Base-by-base conservation (phyloP, 1,140 invertebrate species). In the Bathynomus jamesi region DNA sequence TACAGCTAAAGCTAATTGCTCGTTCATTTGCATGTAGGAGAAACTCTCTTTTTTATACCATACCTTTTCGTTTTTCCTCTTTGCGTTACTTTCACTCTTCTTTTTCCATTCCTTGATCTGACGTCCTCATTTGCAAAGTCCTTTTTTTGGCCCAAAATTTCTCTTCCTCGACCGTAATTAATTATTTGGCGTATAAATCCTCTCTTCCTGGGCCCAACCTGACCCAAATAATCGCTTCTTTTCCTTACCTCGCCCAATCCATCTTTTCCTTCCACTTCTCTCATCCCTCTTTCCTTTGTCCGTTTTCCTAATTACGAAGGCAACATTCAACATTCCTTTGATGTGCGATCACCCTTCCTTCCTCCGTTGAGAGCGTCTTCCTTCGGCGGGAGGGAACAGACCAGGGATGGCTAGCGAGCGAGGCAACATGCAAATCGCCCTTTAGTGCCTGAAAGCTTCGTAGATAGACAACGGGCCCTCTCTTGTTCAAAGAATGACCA, bases 251-350 rank as follows among this genome's bases (percentile, higher is more conserved):
- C 40, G 13, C 11, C 40, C 21, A 21, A 53, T 53, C 40, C 40
- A 53, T 53, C 40, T 53, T 53, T 53, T 17, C 40, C 40, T 5
- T 5, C 40, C 21, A 17, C 21, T 53, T 53, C 40, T 53, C 40
- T 53, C 40, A 53, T 53, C 40, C 40, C 21, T 53, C 40, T 53
- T 53, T 1, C 5, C 40, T 53, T 53, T 53, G 40, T 53, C 40
- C 40, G 13, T 21, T 17, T 53, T 53, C 40, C 40, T 53, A 53
- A 53, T 53, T 53, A 53, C 40, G 40, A 53, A 53, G 21, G 40
- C 40, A 53, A 53, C 40, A 53, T 53, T 53, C 40, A 53, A 53
- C 40, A 53, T 53, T 53, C 40, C 40, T 53, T 53, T 53, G 40
- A 53, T 17, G 40, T 53, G 11, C 40, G 11, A 17, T 53, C 40